phyloP scores from a whole-genome alignment of 2,888 invertebrate species.

The Cheilosia soror region DNA sequence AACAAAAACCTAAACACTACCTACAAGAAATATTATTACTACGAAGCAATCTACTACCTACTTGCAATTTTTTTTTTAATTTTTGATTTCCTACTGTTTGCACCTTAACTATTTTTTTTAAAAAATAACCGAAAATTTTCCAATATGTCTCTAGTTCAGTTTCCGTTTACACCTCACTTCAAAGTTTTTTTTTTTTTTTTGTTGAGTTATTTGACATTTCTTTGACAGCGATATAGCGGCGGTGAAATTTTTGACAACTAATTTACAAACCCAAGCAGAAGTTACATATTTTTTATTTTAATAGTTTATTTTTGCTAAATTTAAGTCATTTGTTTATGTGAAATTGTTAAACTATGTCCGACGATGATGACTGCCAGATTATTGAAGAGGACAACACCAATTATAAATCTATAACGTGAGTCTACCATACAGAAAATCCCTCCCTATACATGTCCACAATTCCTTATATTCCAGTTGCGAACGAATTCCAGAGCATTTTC shows the following conservation, averaged over 20 bases:
- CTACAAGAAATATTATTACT: too few species aligned
- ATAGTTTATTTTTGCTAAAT: constrained; percentile 15
- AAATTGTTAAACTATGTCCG: constrained; percentile 61
- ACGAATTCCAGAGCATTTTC: constrained; percentile 87
- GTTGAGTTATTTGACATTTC: background rate
- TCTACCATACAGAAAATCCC: background rate
- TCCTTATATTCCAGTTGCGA: constrained; percentile 84
- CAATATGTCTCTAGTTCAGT: background rate
- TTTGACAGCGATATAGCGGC: constrained; percentile 47
- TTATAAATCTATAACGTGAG: constrained; percentile 79
- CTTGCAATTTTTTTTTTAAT: too few species aligned
- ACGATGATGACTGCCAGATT: constrained; percentile 66
- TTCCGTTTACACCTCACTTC: background rate
- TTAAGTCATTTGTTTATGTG: constrained; percentile 33
- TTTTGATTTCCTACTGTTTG: background rate
- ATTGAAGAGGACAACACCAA: constrained; percentile 76
- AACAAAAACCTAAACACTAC: too few species aligned
- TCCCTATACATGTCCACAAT: background rate
- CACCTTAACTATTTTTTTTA: background rate
- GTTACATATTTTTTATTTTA: constrained; percentile 29
- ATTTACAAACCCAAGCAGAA: constrained; percentile 12
- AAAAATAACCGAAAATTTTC: constrained; percentile 1
- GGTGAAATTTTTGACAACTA: background rate
- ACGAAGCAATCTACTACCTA: too few species aligned
- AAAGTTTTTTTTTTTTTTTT: background rate